Conservation (phyloP, 2,888 invertebrate species). For the Leptura quadrifasciata region DNA sequence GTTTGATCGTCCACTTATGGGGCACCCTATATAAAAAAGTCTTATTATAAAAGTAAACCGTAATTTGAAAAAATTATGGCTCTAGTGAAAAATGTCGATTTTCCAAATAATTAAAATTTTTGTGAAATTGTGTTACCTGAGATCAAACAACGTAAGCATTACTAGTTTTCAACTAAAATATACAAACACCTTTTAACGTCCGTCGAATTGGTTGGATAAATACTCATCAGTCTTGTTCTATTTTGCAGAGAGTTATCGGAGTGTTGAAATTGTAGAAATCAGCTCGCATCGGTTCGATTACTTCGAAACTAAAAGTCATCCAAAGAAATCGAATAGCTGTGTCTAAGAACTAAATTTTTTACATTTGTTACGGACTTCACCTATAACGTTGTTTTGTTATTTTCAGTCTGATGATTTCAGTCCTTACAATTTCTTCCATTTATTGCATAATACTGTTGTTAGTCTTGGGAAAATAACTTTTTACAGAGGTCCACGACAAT, state of each 20-base stretch:
- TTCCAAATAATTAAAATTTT: too few relatives aligned
- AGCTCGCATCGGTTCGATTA: slow-evolving; percentile 47
- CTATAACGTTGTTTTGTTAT: slow-evolving; percentile 43
- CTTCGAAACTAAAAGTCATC: slow-evolving; percentile 55
- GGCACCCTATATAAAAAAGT: too few relatives aligned
- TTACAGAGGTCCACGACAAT: slow-evolving; percentile 5
- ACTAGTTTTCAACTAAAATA: too few relatives aligned
- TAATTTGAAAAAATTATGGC: too few relatives aligned
- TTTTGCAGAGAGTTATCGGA: background rate
- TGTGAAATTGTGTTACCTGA: too few relatives aligned
- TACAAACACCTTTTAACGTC: too few relatives aligned
- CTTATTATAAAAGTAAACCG: too few relatives aligned
- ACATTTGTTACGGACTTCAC: slow-evolving; percentile 8
- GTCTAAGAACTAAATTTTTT: slow-evolving; percentile 43
- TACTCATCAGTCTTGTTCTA: background rate
- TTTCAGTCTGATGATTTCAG: slow-evolving; percentile 43
- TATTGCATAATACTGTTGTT: slow-evolving; percentile 34
- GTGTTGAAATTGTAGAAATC: slow-evolving; percentile 26
- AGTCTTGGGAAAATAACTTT: slow-evolving; percentile 47
- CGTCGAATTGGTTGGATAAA: background rate
- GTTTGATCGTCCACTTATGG: too few relatives aligned
- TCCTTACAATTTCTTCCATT: slow-evolving; percentile 42
- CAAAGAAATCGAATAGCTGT: slow-evolving; percentile 44
- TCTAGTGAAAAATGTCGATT: too few relatives aligned
- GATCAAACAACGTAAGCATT: too few relatives aligned